These are phyloP conservation scores for Acrocephalus arundinaceus DNA, from an alignment of 2,113 vertebrate species.

Conservation along the genomic window DNA sequence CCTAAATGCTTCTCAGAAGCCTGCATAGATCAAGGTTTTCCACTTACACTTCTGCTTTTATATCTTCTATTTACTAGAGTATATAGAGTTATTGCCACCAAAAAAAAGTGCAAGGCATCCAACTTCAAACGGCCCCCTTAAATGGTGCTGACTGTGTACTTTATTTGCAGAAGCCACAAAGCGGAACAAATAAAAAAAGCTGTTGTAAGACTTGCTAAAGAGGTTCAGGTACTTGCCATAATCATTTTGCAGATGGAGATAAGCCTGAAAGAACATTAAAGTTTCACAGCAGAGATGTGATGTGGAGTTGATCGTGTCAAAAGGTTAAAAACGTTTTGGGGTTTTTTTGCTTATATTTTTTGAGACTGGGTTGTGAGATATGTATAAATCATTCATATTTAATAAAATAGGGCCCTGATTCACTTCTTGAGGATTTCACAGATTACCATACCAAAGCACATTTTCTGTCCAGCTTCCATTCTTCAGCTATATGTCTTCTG, in stretches of 20 bases:
- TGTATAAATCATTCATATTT: constrained; percentile 19
- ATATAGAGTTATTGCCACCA: constrained; percentile 3
- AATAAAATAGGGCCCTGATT: not conserved
- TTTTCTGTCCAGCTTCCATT: not conserved
- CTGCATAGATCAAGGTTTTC: constrained; percentile 17
- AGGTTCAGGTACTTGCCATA: constrained; percentile 30
- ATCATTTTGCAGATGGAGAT: constrained; percentile 17
- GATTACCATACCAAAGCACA: constrained; percentile 10
- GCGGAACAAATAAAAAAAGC: constrained; percentile 54
- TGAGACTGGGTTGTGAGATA: not conserved
- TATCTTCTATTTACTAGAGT: not conserved
- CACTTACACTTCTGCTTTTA: constrained; percentile 7
- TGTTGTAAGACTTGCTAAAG: constrained; percentile 42
- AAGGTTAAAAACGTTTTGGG: not conserved
- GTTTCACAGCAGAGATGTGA: not conserved
- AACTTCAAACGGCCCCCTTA: not conserved
- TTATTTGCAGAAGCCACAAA: constrained; percentile 40
- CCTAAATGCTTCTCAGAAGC: not conserved
- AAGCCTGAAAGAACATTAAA: constrained; percentile 43
- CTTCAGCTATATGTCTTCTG: not conserved
- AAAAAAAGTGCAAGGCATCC: not conserved
- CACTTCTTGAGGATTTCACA: not conserved
- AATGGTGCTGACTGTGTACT: constrained; percentile 59
- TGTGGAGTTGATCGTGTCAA: not conserved
- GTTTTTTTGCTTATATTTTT: not conserved